phyloP scores from a whole-genome alignment of 1,140 invertebrate species.

The Magallana ariakensis region DNA sequence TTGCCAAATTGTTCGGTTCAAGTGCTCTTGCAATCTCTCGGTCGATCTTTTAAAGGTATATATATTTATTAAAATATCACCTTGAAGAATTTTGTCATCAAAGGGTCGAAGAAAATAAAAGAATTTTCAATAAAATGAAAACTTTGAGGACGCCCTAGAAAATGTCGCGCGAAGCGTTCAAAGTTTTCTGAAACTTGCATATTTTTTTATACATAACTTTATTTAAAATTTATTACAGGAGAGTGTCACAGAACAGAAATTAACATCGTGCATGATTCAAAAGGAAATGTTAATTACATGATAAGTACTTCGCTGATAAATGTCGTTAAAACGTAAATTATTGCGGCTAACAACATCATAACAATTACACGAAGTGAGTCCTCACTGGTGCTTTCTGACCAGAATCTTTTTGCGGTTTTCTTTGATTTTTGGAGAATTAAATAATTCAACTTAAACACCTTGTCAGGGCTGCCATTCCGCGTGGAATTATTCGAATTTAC shows the following conservation, averaged over 20 bases:
- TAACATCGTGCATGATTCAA: not conserved
- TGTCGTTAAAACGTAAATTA: constrained; percentile 3
- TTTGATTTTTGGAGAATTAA: too few relatives aligned
- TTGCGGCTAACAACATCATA: not conserved
- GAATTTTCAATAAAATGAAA: too few relatives aligned
- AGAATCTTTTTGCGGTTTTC: not conserved
- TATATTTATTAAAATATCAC: not conserved
- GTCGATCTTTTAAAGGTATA: not conserved
- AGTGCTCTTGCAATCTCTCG: constrained; percentile 9
- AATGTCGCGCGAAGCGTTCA: too few relatives aligned
- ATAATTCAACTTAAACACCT: too few relatives aligned
- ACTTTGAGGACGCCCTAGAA: too few relatives aligned
- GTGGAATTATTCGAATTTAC: too few relatives aligned
- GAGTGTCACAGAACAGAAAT: not conserved
- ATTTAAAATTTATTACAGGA: too few relatives aligned
- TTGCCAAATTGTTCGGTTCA: not conserved
- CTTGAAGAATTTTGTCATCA: not conserved
- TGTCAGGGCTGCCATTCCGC: too few relatives aligned
- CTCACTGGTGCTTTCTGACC: not conserved
- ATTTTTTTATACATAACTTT: too few relatives aligned
- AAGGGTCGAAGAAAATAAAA: not conserved
- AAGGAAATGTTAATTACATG: constrained; percentile 9
- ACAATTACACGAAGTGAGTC: not conserved
- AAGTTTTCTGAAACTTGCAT: too few relatives aligned
- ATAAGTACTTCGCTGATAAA: not conserved